phyloP scores from a whole-genome alignment of 2,888 invertebrate genomes.

The Panzeria rudis region DNA sequence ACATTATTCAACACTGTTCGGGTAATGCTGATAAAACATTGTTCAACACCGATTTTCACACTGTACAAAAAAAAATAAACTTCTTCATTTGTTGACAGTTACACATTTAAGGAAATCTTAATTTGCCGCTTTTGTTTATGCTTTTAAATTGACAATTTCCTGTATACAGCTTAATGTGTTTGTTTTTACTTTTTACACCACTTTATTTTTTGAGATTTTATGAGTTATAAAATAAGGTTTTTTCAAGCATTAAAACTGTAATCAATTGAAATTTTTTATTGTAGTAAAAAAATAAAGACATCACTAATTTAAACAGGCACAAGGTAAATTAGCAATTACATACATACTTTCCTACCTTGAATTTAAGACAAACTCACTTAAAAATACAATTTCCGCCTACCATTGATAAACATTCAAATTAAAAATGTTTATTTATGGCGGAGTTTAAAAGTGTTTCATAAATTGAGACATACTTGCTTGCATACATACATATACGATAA shows the following conservation, averaged over 20 bases:
- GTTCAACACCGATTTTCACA: background rate
- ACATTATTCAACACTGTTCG: background rate
- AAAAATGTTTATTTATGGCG: background rate
- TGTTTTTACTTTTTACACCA: background rate
- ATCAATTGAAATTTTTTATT: constrained; percentile 2
- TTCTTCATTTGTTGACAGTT: background rate
- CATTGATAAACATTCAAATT: background rate
- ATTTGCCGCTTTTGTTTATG: constrained; percentile 25
- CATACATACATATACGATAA: background rate
- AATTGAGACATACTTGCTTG: no score
- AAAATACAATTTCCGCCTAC: constrained; percentile 18
- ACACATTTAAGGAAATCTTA: constrained; percentile 27
- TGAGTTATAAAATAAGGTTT: background rate
- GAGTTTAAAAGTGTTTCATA: background rate
- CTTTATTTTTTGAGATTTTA: background rate
- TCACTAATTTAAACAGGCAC: constrained; percentile 3
- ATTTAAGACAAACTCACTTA: background rate
- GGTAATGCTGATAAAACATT: background rate
- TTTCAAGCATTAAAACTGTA: background rate
- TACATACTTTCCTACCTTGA: background rate
- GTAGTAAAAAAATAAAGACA: background rate
- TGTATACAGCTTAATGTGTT: constrained; percentile 2
- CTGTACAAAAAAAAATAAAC: background rate
- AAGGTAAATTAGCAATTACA: constrained; percentile 17
- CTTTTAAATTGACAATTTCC: constrained; percentile 43